Conservation (phyloP, 2,113 vertebrate species). For the Limanda limanda region DNA sequence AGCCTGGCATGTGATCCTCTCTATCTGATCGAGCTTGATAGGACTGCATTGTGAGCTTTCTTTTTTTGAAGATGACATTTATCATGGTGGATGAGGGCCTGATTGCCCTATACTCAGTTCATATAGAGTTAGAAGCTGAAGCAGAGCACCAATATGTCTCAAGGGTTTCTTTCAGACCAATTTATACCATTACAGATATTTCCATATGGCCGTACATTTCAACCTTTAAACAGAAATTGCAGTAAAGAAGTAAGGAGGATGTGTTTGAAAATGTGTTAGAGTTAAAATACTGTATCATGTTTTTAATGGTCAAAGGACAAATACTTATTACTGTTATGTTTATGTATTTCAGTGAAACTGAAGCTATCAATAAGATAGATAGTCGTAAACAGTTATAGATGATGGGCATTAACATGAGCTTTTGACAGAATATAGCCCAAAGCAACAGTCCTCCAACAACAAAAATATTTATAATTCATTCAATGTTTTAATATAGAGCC, state of each 20-base stretch:
- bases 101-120: neutral
- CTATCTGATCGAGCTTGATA: constrained; percentile 3
- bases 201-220: no score
- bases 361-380: no score
- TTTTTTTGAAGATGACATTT: constrained; percentile 17
- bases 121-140: constrained; percentile 1
- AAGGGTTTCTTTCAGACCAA: neutral
- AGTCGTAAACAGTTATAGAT: constrained; percentile 10
- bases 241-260: no score
- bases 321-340: neutral
- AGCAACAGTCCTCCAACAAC: constrained; percentile 30
- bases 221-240: no score
- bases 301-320: neutral
- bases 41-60: neutral
- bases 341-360: neutral
- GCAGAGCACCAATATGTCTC: neutral
- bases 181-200: neutral
- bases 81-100: constrained; percentile 10
- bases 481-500: constrained; percentile 26
- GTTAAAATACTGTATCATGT: neutral
- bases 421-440: constrained; percentile 37
- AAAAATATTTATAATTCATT: constrained; percentile 47
- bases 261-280: no score
- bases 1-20: neutral
- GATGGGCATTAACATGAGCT: constrained; percentile 2